phyloP scores from a whole-genome alignment of 2,888 invertebrate species.

The Autographa gamma region DNA sequence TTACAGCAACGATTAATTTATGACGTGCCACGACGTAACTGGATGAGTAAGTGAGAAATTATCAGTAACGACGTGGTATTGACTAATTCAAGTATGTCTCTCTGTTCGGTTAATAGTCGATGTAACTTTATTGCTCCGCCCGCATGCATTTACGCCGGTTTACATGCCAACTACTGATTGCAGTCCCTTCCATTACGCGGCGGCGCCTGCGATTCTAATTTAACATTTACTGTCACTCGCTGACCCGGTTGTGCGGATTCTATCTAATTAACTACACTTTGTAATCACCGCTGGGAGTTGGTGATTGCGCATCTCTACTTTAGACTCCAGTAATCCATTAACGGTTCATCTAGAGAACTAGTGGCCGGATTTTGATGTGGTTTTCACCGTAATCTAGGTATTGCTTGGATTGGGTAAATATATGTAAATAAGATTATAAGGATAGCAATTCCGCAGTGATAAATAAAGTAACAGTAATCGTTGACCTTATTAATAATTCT shows the following conservation, averaged over 20 bases:
- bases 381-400: constrained; percentile 43
- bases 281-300: constrained; percentile 41
- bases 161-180: constrained; percentile 64
- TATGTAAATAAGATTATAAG: constrained; percentile 20
- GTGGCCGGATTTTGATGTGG: constrained; percentile 27
- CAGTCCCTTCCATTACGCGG: constrained; percentile 64
- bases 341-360: constrained; percentile 40
- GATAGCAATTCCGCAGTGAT: background rate
- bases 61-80: constrained; percentile 58
- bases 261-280: constrained; percentile 56
- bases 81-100: constrained; percentile 60
- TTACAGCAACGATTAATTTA: constrained; percentile 58
- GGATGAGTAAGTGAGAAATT: constrained; percentile 66
- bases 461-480: constrained; percentile 6
- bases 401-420: constrained; percentile 15
- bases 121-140: constrained; percentile 52
- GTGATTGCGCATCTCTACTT: constrained; percentile 37
- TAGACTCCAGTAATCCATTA: constrained; percentile 33
- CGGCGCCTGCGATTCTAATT: constrained; percentile 71
- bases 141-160: constrained; percentile 52
- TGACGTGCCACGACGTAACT: constrained; percentile 56
- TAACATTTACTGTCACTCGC: constrained; percentile 73
- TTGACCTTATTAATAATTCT: background rate
- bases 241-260: constrained; percentile 70
- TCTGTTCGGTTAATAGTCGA: constrained; percentile 38